Conservation (phyloP, 2,113 vertebrate genomes). For the Barnardius zonarius region DNA sequence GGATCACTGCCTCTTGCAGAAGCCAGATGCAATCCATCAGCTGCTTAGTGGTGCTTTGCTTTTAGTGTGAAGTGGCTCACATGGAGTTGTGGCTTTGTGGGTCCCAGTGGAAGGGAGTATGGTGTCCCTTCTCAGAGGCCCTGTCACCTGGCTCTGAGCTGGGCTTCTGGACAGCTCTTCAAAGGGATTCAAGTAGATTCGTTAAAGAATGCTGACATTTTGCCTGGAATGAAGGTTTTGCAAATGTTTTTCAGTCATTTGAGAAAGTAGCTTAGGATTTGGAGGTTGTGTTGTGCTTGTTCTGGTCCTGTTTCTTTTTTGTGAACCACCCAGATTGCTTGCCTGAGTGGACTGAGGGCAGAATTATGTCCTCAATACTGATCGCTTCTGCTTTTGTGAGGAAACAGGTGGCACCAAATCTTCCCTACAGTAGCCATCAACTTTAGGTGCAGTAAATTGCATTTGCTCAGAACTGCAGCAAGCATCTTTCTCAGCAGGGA, state of each 20-base stretch:
- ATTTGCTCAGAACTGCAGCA: neutral
- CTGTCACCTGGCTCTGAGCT: neutral
- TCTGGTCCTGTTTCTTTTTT: neutral
- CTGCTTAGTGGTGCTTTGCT: neutral
- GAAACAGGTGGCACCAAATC: neutral
- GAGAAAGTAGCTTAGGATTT: neutral
- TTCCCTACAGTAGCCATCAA: neutral
- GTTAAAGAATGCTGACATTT: neutral
- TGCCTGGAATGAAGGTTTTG: neutral
- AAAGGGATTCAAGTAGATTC: neutral
- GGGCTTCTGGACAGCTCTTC: neutral
- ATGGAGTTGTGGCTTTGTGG: neutral
- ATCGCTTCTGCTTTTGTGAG: neutral
- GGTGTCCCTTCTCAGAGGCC: neutral
- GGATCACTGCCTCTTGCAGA: neutral
- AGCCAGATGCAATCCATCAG: neutral
- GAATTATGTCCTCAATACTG: neutral
- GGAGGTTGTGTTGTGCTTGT: neutral
- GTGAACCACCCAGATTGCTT: neutral
- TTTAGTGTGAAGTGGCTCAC: neutral
- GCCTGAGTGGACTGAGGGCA: neutral
- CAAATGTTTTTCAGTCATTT: neutral
- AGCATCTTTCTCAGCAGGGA: neutral
- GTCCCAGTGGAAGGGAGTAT: neutral
- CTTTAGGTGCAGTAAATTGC: neutral